These are phyloP conservation scores for Numenius arquata DNA, from an alignment of 2,113 vertebrate species.

Conservation along the genomic window DNA sequence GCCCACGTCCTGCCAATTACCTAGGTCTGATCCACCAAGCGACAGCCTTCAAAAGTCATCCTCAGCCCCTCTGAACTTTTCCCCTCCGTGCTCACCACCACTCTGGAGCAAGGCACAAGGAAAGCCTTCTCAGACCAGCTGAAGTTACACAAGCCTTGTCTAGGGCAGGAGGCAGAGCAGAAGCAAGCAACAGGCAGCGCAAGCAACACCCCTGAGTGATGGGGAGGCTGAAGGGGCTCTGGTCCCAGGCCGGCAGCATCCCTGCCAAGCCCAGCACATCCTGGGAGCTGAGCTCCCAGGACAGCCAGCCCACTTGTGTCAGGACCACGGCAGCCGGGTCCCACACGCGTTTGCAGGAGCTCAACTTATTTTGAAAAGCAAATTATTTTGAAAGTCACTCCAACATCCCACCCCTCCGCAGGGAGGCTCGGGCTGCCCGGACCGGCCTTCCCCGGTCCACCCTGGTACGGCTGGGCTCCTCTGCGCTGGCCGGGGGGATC, in stretches of 20 bases:
- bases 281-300: background rate
- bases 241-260: background rate
- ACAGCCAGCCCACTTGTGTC: background rate
- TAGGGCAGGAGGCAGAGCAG: background rate
- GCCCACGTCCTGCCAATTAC: background rate
- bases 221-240: background rate
- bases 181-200: background rate
- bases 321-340: background rate
- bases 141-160: background rate
- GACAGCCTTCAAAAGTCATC: background rate
- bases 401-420: background rate
- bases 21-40: background rate
- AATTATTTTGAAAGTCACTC: background rate
- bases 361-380: fast-evolving
- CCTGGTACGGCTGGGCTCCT: background rate
- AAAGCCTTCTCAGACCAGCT: background rate
- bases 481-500: background rate
- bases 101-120: background rate
- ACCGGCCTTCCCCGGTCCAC: too few relatives aligned
- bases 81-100: fast-evolving
- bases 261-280: background rate
- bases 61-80: background rate
- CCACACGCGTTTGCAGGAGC: background rate
- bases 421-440: background rate
- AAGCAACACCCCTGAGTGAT: background rate